These are phyloP conservation scores for Chelon auratus DNA, from an alignment of 2,797 vertebrate species.

Conservation along the genomic window DNA sequence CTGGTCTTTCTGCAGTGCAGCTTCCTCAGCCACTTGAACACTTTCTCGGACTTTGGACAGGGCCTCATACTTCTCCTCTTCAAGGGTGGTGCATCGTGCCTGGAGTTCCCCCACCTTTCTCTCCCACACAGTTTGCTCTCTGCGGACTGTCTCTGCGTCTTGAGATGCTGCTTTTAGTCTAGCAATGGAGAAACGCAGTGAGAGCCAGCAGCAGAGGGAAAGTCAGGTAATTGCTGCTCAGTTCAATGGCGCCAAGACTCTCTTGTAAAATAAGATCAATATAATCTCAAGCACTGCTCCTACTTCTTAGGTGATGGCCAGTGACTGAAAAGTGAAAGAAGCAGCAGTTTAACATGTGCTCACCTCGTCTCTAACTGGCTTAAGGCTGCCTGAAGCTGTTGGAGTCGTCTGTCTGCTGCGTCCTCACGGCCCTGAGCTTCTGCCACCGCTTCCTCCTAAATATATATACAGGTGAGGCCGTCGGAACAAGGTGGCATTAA, in stretches of 20 bases:
- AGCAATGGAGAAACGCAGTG: conserved; percentile 7
- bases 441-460: conserved; percentile 87
- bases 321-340: not conserved
- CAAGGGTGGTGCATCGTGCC: conserved; percentile 79
- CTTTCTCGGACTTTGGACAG: conserved; percentile 88
- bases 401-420: conserved; percentile 86
- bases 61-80: conserved; percentile 90
- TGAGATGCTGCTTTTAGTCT: conserved; percentile 87
- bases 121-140: conserved; percentile 87
- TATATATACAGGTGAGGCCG: conserved; percentile 37
- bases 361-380: conserved; percentile 91
- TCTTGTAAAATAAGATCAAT: conserved; percentile 9
- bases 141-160: conserved; percentile 85
- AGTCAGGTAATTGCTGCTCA: conserved; percentile 21
- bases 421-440: conserved; percentile 88
- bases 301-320: not conserved
- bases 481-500: not conserved
- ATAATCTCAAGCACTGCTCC: not conserved
- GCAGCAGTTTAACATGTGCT: conserved; percentile 30
- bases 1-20: conserved; percentile 91
- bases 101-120: conserved; percentile 89
- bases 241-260: conserved; percentile 1
- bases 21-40: conserved; percentile 92
- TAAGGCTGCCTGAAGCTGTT: conserved; percentile 88
- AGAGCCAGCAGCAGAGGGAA: conserved; percentile 11